Evolutionary conservation across 2,888 invertebrate species (phyloP).

Genomic region (Drosophila neutralis): DNA sequence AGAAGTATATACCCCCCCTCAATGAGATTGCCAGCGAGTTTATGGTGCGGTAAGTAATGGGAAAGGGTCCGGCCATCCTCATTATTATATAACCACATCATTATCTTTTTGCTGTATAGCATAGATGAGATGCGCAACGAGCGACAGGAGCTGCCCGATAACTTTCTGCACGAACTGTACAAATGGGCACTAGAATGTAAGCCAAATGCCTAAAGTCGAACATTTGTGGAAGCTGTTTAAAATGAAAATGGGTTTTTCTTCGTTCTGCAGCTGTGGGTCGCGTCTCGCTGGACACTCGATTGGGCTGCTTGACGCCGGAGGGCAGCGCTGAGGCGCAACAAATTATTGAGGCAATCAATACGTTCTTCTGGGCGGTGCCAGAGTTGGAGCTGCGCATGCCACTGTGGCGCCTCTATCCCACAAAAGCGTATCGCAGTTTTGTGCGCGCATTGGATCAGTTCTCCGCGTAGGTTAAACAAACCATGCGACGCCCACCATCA

Average conservation of each 20-base stretch:
- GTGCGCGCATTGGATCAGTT: constrained; percentile 90
- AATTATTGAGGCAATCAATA: constrained; percentile 91
- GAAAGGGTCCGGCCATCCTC: constrained; percentile 17
- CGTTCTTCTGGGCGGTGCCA: constrained; percentile 91
- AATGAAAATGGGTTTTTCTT: neutral
- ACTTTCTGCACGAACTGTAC: constrained; percentile 95
- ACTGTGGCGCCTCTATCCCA: constrained; percentile 90
- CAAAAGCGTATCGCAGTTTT: constrained; percentile 89
- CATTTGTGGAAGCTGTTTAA: neutral
- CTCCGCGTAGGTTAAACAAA: constrained; percentile 86
- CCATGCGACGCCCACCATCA: neutral
- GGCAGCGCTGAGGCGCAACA: constrained; percentile 89
- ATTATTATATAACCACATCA: constrained; percentile 45
- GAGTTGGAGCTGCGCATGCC: constrained; percentile 91
- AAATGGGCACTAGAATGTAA: constrained; percentile 97
- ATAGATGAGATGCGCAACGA: constrained; percentile 88
- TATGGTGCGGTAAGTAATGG: constrained; percentile 86
- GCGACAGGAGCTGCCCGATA: constrained; percentile 90
- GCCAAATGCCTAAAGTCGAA: constrained; percentile 77
- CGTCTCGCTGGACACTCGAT: constrained; percentile 92
- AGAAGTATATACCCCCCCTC: constrained; percentile 90
- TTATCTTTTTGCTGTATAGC: constrained; percentile 83
- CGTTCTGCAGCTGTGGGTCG: constrained; percentile 89
- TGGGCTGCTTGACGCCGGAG: constrained; percentile 89
- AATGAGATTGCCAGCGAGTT: constrained; percentile 92